These are phyloP conservation scores for Labia minor DNA, from an alignment of 2,888 invertebrate genomes.

Conservation along the genomic window DNA sequence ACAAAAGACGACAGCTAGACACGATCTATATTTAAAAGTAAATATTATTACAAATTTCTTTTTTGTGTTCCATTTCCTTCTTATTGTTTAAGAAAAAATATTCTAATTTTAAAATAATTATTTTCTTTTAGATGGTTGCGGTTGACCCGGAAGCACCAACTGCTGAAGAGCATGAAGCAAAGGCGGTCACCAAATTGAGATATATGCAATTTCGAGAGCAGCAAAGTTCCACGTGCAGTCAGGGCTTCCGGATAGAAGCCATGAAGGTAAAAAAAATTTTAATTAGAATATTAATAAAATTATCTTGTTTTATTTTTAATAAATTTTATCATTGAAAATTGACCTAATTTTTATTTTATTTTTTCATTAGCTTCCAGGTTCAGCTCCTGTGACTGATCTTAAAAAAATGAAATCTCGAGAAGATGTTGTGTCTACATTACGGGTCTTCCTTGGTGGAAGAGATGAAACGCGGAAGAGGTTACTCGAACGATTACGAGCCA, in stretches of 20 bases:
- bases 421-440: conserved; percentile 63
- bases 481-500: conserved; percentile 60
- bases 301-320: too few species aligned
- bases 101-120: conserved; percentile 14
- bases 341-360: conserved; percentile 16
- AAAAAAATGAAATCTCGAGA: conserved; percentile 72
- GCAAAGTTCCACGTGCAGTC: conserved; percentile 81
- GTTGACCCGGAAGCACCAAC: conserved; percentile 82
- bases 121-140: conserved; percentile 58
- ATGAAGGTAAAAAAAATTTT: conserved; percentile 51
- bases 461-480: conserved; percentile 57
- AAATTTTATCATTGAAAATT: background rate
- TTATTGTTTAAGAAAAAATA: background rate
- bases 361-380: conserved; percentile 51
- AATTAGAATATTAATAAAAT: background rate
- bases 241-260: conserved; percentile 94
- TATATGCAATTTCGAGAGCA: conserved; percentile 95
- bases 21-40: conserved; percentile 80
- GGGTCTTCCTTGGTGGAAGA: conserved; percentile 57
- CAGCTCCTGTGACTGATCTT: conserved; percentile 73
- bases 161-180: conserved; percentile 61
- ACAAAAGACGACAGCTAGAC: conserved; percentile 67
- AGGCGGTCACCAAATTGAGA: conserved; percentile 86
- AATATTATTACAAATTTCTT: conserved; percentile 16
- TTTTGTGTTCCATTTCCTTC: background rate